Evolutionary conservation across 1,140 invertebrate species (phyloP), one percentile per base, ranked within the genome.

Genomic region (Hylyphantes graminicola): DNA sequence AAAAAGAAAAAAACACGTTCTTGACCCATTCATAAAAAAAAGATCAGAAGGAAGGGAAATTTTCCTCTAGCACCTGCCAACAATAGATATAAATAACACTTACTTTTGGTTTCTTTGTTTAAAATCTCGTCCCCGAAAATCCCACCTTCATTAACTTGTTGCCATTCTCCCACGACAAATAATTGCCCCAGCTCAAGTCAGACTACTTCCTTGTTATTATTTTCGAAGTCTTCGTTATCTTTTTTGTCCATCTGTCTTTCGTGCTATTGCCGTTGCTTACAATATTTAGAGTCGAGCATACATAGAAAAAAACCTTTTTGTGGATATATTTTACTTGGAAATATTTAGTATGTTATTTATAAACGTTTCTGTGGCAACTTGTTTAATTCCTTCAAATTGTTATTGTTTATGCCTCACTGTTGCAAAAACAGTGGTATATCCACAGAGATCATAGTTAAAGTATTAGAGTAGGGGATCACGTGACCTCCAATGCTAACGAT

Each of bases 151-250:
- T 76, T 76, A 76, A 19, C 74, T 19, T 61, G 74, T 76, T 76
- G 48, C 74, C 59, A 50, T 76, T 76, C 74, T 76, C 74, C 74
- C 74, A 76, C 74, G 74, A 76, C 57, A 76, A 48, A 76, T 76
- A 76, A 76, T 63, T 63, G 59, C 17, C 50, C 5, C 17, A 50
- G 21, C 59, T 74, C 17, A 35, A 50, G 55, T 55, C 72, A 55
- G 57, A 74, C 72, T 19, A 76, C 74, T 76, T 76, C 74, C 74
- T 76, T 17, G 57, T 76, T 13, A 76, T 76, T 76, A 76, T 76
- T 63, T 63, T 63, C 53, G 11, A 51, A 11, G 74, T 63, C 51
- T 21, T 48, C 48, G 63, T 76, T 76, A 61, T 63, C 13, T 51
- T 19, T 35, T 21, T 17, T 9, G 74, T 76, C 51, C 57, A 63